phyloP scores from a whole-genome alignment of 2,113 vertebrate genomes.

The Cercopithecus mona region DNA sequence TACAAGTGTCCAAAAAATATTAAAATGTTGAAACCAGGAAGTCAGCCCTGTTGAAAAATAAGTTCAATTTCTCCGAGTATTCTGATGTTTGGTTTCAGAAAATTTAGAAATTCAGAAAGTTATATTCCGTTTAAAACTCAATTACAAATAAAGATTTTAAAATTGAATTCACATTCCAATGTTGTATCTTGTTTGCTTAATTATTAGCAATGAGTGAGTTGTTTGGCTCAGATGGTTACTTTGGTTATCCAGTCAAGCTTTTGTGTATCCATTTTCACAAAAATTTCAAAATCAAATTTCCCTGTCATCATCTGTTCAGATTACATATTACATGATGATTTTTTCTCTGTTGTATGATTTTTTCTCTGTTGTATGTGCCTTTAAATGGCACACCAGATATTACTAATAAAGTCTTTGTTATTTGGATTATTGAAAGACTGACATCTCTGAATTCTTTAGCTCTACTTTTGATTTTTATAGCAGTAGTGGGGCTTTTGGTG shows the following conservation, averaged over 20 bases:
- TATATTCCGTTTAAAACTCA: constrained; percentile 24
- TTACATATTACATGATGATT: neutral
- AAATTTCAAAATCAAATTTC: constrained; percentile 30
- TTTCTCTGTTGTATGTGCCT: constrained; percentile 32
- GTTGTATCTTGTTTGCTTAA: neutral
- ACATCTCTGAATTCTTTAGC: constrained; percentile 6
- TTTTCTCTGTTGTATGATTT: constrained; percentile 25
- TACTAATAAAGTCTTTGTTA: constrained; percentile 24
- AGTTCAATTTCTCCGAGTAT: neutral
- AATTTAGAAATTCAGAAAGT: constrained; percentile 30
- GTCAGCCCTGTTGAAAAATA: neutral
- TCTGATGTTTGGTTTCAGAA: neutral
- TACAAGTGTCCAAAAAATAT: neutral
- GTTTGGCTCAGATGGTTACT: neutral
- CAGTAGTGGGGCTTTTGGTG: neutral
- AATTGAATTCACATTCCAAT: neutral
- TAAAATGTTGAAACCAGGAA: constrained; percentile 22
- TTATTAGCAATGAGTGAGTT: constrained; percentile 24
- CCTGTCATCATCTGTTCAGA: neutral
- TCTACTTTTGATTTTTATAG: neutral
- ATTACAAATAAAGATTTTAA: neutral
- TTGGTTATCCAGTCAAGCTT: neutral
- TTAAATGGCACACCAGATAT: neutral
- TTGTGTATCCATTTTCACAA: constrained; percentile 16
- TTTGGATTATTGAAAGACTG: constrained; percentile 21